Percentiles rank a stretch among this genome's conserved stretches.
These are phyloP conservation scores for Pedetes capensis DNA, from an alignment of 2,113 vertebrate species.

Conservation along the genomic window DNA sequence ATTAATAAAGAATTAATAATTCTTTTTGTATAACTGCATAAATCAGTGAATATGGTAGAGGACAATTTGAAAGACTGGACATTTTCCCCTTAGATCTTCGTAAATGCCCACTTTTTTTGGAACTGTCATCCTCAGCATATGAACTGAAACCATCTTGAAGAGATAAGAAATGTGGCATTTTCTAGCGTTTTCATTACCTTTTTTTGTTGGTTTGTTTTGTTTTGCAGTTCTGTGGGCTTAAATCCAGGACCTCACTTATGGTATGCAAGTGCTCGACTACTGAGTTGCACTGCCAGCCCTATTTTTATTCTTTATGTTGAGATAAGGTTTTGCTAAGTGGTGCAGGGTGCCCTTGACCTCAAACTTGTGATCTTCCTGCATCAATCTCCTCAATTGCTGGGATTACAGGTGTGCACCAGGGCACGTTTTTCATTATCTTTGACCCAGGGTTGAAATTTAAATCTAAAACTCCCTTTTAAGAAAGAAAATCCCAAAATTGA, in stretches of 20 bases:
- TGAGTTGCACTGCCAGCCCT: no score
- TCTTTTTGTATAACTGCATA: not conserved
- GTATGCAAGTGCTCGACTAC: no score
- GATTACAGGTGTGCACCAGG: no score
- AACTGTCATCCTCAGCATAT: not conserved
- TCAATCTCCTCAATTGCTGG: no score
- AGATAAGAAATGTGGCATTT: not conserved
- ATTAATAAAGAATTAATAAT: not conserved
- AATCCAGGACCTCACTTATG: no score
- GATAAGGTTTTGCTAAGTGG: no score
- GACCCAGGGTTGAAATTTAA: not conserved
- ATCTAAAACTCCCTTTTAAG: not conserved
- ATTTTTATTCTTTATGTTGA: no score
- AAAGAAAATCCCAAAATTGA: not conserved
- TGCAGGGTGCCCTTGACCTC: no score
- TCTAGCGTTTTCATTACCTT: not conserved
- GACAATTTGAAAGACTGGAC: not conserved
- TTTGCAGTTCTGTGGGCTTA: no score
- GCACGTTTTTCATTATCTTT: not conserved
- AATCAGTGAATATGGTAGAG: not conserved
- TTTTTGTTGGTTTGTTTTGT: no score
- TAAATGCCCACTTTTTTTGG: not conserved
- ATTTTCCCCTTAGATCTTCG: not conserved
- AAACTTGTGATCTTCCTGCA: no score
- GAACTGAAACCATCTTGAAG: not conserved